Evolutionary conservation across 1,140 invertebrate species (phyloP).

Genomic region (Caerostris darwini): DNA sequence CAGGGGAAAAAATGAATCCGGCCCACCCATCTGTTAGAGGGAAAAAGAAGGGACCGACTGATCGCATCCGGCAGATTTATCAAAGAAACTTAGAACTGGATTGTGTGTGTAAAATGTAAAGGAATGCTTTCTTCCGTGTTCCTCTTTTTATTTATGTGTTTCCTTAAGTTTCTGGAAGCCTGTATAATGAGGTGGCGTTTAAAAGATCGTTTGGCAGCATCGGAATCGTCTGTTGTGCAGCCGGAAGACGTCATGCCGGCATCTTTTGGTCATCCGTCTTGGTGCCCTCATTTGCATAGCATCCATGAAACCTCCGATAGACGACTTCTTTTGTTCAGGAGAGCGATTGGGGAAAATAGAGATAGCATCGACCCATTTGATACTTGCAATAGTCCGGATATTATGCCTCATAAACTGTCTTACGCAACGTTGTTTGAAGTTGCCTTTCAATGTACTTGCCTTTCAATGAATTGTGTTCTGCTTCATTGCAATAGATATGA

Average conservation of each 20-base stretch:
- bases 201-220: slow-evolving; percentile 71
- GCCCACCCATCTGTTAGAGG: slow-evolving; percentile 63
- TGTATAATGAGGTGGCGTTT: slow-evolving; percentile 73
- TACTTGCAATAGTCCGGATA: slow-evolving; percentile 13
- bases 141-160: slow-evolving; percentile 57
- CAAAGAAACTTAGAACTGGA: slow-evolving; percentile 67
- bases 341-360: neutral
- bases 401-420: neutral
- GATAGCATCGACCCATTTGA: slow-evolving; percentile 17
- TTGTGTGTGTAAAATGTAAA: slow-evolving; percentile 62
- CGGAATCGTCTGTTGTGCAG: slow-evolving; percentile 64
- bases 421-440: neutral
- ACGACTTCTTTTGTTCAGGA: neutral
- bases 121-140: slow-evolving; percentile 52
- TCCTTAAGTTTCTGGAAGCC: slow-evolving; percentile 38
- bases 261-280: slow-evolving; percentile 63
- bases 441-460: neutral
- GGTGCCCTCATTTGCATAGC: slow-evolving; percentile 57
- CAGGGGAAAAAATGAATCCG: slow-evolving; percentile 32
- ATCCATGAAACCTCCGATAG: neutral
- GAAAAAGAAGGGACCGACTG: slow-evolving; percentile 30
- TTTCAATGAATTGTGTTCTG: neutral
- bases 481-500: no score
- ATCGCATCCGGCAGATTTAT: slow-evolving; percentile 69
- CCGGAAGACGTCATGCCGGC: slow-evolving; percentile 63